A percentile compares a stretch with the other conserved stretches of the same genome.
Evolutionary conservation across 2,113 vertebrate species (phyloP).

Genomic region (Actinemys pallida): DNA sequence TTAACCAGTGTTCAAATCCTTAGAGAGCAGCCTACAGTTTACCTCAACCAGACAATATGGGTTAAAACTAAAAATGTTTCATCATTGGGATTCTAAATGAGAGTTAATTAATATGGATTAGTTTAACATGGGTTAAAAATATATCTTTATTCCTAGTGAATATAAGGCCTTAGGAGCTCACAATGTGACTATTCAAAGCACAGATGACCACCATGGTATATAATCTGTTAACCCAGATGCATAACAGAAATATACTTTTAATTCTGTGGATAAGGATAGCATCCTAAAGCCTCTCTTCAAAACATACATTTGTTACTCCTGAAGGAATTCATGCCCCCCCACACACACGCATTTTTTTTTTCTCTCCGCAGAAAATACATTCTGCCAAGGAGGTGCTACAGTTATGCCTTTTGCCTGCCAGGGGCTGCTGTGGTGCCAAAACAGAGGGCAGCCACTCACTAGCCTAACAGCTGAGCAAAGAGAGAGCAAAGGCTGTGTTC

Average conservation of each 20-base stretch:
- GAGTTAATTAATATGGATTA: not conserved
- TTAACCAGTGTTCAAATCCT: not conserved
- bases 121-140: not conserved
- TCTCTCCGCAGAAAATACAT: too few species aligned
- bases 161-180: not conserved
- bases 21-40: not conserved
- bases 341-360: too few species aligned
- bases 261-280: not conserved
- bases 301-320: not conserved
- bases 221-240: not conserved
- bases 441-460: too few species aligned
- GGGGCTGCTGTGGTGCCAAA: too few species aligned
- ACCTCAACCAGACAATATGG: not conserved
- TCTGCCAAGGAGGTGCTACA: too few species aligned
- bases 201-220: rapidly evolving
- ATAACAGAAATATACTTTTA: not conserved
- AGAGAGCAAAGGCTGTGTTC: too few species aligned
- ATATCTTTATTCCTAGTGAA: not conserved
- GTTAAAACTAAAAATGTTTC: not conserved
- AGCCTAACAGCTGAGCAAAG: too few species aligned
- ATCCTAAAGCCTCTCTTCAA: not conserved
- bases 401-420: too few species aligned
- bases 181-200: not conserved
- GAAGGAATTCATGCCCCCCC: too few species aligned
- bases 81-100: not conserved